phyloP scores from a whole-genome alignment of 2,888 invertebrate genomes.

The Chamaedrilus cognettii region DNA sequence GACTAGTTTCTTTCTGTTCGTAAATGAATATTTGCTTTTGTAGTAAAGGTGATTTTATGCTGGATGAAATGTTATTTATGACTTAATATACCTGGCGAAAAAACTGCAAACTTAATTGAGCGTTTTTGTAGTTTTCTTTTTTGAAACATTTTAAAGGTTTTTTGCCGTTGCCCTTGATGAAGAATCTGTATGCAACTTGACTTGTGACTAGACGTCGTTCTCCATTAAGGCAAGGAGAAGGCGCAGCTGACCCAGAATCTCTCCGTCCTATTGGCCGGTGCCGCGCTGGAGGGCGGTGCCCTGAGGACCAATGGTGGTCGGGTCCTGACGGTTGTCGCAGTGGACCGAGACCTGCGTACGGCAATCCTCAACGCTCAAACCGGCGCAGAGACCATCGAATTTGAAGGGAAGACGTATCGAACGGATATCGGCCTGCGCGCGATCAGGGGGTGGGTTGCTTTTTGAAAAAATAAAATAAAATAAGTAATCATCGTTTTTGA shows the following conservation, averaged over 20 bases:
- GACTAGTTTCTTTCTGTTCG: too few relatives aligned
- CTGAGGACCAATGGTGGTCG: conserved; percentile 84
- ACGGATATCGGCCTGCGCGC: conserved; percentile 89
- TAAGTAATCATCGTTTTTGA: too few relatives aligned
- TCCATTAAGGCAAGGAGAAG: neutral
- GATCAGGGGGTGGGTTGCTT: conserved; percentile 58
- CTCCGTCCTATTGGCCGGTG: conserved; percentile 84
- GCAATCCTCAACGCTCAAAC: conserved; percentile 78
- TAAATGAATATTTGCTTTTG: too few relatives aligned
- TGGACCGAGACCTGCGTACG: conserved; percentile 70
- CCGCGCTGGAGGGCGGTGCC: conserved; percentile 62
- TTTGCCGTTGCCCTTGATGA: neutral
- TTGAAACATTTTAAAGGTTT: too few relatives aligned
- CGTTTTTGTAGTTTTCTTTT: too few relatives aligned
- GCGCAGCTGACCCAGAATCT: conserved; percentile 34
- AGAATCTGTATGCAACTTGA: neutral
- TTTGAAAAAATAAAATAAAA: neutral
- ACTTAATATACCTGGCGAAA: too few relatives aligned
- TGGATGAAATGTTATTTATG: too few relatives aligned
- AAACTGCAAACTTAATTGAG: too few relatives aligned
- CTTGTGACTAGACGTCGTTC: too few relatives aligned
- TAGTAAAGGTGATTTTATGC: too few relatives aligned
- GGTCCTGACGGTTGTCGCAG: conserved; percentile 76
- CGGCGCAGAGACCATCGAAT: conserved; percentile 71
- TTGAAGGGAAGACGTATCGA: conserved; percentile 83